Evolutionary conservation across 1,140 invertebrate species (phyloP), one percentile per base, ranked within the genome.

Genomic region (Brachionus calyciflorus): DNA sequence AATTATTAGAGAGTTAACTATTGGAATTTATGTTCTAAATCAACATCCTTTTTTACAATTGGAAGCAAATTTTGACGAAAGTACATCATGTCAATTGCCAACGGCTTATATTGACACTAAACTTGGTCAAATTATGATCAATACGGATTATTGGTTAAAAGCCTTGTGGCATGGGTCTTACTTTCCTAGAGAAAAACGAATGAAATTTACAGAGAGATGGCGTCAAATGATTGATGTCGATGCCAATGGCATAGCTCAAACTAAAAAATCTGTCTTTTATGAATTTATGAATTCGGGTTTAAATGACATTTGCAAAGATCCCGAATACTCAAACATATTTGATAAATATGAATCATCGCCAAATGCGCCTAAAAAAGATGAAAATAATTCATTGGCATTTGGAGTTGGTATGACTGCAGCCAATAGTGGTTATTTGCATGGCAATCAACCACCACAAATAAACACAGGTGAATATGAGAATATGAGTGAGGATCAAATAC

Each of bases 91-190:
- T 77, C 81, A 84, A 60, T 26, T 85, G 10, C 83, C 84, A 0
- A 82, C 83, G n/a, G 83, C 83, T 2, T 85, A 84, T 77, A 69
- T 81, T 9, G 83, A 85, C 77, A 85, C 84, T 0, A 78, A 79
- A 26, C 78, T 84, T 9, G 83, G 84, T 12, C 83, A 85, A 76
- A 78, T 83, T 12, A 55, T 85, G 44, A 80, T 81, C 3, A 81
- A 78, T 77, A 80, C 84, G 2, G 84, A 85, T 77, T 85, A 84
- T 78, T 84, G 84, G 83, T 81, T 85, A 79, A 85, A 85, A 77
- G 78, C 78, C 1, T 75, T 85, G 12, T 85, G 84, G 84, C 84
- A 85, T 79, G 84, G 84, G 6, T 81, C 80, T 19, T 83, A 82
- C 77, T 80, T 85, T 63, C 83, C 83, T 1, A 81, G 82, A 75